Evolutionary conservation across 2,888 invertebrate species (phyloP).

Genomic region (Macrophya annulata): DNA sequence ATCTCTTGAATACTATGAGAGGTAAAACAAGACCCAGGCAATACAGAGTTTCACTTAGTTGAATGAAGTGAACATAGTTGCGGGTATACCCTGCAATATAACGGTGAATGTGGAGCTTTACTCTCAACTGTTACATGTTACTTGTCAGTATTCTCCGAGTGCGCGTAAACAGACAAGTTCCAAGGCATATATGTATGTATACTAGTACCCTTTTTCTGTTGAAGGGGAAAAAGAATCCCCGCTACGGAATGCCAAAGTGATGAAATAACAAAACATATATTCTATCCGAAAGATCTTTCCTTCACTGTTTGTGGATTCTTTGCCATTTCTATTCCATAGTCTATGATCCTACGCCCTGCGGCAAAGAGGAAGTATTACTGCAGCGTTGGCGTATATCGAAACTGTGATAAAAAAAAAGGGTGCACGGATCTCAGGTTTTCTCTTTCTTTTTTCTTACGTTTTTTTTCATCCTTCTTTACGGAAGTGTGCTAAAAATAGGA

Average conservation of each 20-base stretch:
- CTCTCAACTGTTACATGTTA: constrained; percentile 41
- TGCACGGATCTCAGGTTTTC: not conserved
- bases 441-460: no score
- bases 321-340: constrained; percentile 15
- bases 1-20: constrained; percentile 26
- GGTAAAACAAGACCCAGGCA: not conserved
- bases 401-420: constrained; percentile 11
- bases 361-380: not conserved
- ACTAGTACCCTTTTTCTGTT: not conserved
- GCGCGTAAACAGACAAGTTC: constrained; percentile 21
- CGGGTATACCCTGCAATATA: constrained; percentile 39
- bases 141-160: constrained; percentile 38
- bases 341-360: not conserved
- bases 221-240: not conserved
- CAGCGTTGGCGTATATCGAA: not conserved
- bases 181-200: not conserved
- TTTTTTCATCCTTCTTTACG: not conserved
- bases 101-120: constrained; percentile 13
- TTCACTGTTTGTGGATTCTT: constrained; percentile 14
- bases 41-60: constrained; percentile 29
- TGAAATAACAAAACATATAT: constrained; percentile 38
- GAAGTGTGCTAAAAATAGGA: not conserved
- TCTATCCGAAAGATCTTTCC: constrained; percentile 7
- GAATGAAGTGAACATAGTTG: constrained; percentile 53
- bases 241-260: constrained; percentile 1